Percentiles rank a stretch among this genome's conserved stretches.
phyloP scores from a whole-genome alignment of 2,797 vertebrate genomes.

The Aeoliscus strigatus region DNA sequence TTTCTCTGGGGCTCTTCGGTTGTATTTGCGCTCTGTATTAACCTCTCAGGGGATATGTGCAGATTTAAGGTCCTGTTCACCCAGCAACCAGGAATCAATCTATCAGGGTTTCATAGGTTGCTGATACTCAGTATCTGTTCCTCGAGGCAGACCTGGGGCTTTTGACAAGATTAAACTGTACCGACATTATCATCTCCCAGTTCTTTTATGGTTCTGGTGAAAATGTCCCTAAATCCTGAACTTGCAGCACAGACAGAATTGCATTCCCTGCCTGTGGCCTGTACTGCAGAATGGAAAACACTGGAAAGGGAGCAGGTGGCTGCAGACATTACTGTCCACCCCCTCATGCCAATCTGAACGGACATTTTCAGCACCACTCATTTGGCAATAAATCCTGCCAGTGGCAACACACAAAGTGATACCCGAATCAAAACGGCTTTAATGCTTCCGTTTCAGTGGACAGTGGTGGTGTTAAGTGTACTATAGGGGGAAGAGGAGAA shows the following conservation, averaged over 20 bases:
- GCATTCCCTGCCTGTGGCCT: constrained; percentile 38
- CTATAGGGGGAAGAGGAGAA: constrained; percentile 25
- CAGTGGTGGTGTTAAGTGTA: constrained; percentile 26
- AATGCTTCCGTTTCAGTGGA: constrained; percentile 31
- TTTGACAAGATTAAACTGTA: constrained; percentile 42
- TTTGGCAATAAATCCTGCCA: constrained; percentile 49
- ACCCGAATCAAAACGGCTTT: constrained; percentile 43
- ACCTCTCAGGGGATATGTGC: no score
- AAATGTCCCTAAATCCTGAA: constrained; percentile 50
- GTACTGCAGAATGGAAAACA: constrained; percentile 46
- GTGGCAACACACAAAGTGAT: constrained; percentile 39
- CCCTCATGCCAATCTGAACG: constrained; percentile 60
- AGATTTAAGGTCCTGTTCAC: no score
- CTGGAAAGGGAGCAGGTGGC: constrained; percentile 64
- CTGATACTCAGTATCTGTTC: constrained; percentile 23
- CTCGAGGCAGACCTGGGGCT: constrained; percentile 40
- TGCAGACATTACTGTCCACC: constrained; percentile 53
- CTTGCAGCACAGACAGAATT: constrained; percentile 37
- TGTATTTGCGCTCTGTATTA: constrained; percentile 46
- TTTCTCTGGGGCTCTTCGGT: constrained; percentile 35
- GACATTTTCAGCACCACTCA: constrained; percentile 47
- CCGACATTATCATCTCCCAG: constrained; percentile 41
- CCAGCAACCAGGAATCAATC: constrained; percentile 32
- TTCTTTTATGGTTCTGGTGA: constrained; percentile 31
- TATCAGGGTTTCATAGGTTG: constrained; percentile 26